Evolutionary conservation across 2,797 vertebrate genomes (phyloP), one percentile per base, ranked within the genome.

Genomic region (Spea hammondii): DNA sequence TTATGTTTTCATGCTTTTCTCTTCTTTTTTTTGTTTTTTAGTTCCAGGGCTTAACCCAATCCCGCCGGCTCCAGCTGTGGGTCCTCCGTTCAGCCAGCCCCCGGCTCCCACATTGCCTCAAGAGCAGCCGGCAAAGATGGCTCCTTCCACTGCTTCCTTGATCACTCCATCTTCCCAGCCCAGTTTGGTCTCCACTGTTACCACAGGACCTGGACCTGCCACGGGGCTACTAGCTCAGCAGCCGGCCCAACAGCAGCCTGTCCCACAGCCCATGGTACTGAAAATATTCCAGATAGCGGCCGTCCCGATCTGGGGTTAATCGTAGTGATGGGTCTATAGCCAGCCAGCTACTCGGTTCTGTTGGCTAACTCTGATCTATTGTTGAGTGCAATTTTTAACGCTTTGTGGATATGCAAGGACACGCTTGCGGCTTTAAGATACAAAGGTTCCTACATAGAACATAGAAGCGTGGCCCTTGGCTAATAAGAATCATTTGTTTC

Each of bases 141-240:
- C 68, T 14, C 76, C 91, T 5, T 85, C 87, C 1, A 76, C 81
- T 0, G 64, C 83, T 4, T 85, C 90, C 50, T 73, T 82, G 77
- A 68, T 85, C 62, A 78, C 79, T 0, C 55, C 84, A 0, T 72
- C 86, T 70, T 84, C 65, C 64, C 93, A 91, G 84, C 89, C 94
- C 70, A 95, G 88, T 85, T 88, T 96, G 45, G 88, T 94, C 0
- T 94, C 95, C 72, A 93, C 93, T 0, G 89, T 93, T 67, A 86
- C 90, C 8, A 84, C 90, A 70, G 75, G 91, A 6, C 76, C 86
- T 0, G 47, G 91, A 88, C 65, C 91, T 65, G 65, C 90, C 9
- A 67, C 85, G 0, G 46, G 90, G 88, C 55, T 88, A 84, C 12
- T 94, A 88, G 12, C 92, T 85, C 85, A 80, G 86, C 89, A 0